Conservation (phyloP, 2,888 invertebrate genomes). For the Holacanthella duospinosa region DNA sequence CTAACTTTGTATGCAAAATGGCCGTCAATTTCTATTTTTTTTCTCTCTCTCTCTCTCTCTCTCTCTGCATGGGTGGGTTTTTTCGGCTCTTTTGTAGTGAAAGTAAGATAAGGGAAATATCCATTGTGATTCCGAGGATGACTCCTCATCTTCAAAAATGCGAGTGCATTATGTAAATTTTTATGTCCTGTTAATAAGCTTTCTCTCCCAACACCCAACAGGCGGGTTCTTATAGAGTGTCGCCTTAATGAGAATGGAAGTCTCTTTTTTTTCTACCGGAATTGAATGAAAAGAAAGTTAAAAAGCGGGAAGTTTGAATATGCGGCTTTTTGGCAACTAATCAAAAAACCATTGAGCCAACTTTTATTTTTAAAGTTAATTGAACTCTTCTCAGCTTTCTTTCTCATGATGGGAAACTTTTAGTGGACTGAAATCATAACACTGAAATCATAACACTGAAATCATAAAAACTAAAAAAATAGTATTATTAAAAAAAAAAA, state of each 20-base stretch:
- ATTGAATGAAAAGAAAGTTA: not conserved
- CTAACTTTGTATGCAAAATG: conserved; percentile 1
- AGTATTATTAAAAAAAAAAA: too few relatives aligned
- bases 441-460: too few relatives aligned
- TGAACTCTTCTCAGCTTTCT: not conserved
- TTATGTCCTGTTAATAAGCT: conserved; percentile 5
- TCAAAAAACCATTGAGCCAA: not conserved
- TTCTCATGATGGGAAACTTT: not conserved
- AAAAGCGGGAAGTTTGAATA: not conserved
- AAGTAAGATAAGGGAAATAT: not conserved
- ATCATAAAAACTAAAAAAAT: too few relatives aligned
- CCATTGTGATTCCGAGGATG: conserved; percentile 2
- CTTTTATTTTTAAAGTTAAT: too few relatives aligned
- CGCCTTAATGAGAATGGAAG: conserved; percentile 1
- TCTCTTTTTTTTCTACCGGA: not conserved
- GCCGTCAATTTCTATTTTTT: not conserved
- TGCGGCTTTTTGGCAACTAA: not conserved
- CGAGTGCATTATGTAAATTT: conserved; percentile 5
- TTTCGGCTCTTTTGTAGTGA: too few relatives aligned
- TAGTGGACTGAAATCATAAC: too few relatives aligned
- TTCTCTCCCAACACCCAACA: not conserved
- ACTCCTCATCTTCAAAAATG: conserved; percentile 4
- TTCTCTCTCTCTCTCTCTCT: too few relatives aligned
- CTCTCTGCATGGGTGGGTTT: not conserved
- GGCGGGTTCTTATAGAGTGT: not conserved